Conservation (phyloP, 2,888 invertebrate species). For the Eucera pruinosa region DNA sequence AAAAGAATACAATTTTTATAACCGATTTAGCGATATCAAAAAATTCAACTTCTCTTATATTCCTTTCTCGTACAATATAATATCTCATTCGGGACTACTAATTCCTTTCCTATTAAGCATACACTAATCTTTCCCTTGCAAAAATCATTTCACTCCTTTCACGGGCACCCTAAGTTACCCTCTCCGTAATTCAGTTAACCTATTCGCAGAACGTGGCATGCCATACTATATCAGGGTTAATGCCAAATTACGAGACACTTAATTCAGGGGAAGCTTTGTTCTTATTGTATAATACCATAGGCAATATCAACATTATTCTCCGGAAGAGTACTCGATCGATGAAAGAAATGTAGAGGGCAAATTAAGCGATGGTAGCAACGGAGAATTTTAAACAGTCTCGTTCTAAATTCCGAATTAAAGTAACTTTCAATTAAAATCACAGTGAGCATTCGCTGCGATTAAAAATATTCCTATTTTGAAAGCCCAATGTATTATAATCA, state of each 20-base stretch:
- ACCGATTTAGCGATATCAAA: too few relatives aligned
- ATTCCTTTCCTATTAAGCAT: too few relatives aligned
- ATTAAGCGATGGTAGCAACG: constrained; percentile 2
- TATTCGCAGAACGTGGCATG: neutral
- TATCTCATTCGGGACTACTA: neutral
- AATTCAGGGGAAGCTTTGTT: neutral
- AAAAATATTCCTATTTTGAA: too few relatives aligned
- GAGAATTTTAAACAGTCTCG: constrained; percentile 46
- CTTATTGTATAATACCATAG: constrained; percentile 19
- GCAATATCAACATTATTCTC: constrained; percentile 22
- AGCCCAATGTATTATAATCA: too few relatives aligned
- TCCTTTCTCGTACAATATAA: neutral
- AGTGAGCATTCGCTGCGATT: too few relatives aligned
- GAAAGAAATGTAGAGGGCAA: constrained; percentile 15
- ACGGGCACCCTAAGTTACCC: neutral
- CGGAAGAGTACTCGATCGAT: constrained; percentile 3
- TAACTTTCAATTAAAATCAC: too few relatives aligned
- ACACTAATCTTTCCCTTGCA: neutral
- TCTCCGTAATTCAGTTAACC: constrained; percentile 2
- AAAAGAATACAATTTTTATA: too few relatives aligned
- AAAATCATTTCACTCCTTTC: neutral
- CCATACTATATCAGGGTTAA: neutral
- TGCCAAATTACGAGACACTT: constrained; percentile 30
- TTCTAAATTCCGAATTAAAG: too few relatives aligned
- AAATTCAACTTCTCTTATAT: too few relatives aligned